These are phyloP conservation scores for Eira barbara DNA, from an alignment of 2,113 vertebrate genomes.

Conservation along the genomic window DNA sequence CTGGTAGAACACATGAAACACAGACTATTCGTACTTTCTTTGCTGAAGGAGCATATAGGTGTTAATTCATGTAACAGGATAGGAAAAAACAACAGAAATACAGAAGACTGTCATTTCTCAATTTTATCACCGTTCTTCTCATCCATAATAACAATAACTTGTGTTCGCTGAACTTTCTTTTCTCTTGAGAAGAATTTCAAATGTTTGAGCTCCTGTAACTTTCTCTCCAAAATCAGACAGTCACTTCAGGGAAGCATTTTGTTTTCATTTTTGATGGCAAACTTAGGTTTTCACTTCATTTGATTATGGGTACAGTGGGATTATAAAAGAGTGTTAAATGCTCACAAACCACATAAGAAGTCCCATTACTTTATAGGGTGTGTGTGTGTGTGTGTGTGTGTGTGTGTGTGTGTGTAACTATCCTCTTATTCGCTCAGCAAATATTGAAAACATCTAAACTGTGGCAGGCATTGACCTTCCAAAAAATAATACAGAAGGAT, in stretches of 20 bases:
- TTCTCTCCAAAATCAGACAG: not conserved
- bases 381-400: too few species aligned
- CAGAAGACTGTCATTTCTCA: not conserved
- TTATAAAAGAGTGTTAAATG: not conserved
- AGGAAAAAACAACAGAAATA: not conserved
- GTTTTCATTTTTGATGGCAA: not conserved
- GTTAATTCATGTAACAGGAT: not conserved
- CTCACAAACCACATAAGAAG: not conserved
- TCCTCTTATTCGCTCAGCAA: not conserved
- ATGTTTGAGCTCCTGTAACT: not conserved
- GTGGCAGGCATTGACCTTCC: not conserved
- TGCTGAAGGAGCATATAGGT: not conserved
- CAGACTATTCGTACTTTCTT: not conserved
- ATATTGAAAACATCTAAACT: not conserved
- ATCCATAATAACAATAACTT: not conserved
- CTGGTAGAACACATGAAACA: not conserved
- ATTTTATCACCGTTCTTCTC: not conserved
- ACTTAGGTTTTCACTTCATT: not conserved
- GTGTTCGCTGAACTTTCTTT: slow-evolving; percentile 6
- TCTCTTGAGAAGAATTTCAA: not conserved
- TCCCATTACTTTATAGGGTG: not conserved
- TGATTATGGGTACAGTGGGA: not conserved
- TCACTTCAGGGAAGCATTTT: not conserved
- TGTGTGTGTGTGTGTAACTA: too few species aligned
- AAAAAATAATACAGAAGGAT: not conserved